Evolutionary conservation across 2,113 vertebrate genomes (phyloP).

Genomic region (Hippocampus guttulatus): DNA sequence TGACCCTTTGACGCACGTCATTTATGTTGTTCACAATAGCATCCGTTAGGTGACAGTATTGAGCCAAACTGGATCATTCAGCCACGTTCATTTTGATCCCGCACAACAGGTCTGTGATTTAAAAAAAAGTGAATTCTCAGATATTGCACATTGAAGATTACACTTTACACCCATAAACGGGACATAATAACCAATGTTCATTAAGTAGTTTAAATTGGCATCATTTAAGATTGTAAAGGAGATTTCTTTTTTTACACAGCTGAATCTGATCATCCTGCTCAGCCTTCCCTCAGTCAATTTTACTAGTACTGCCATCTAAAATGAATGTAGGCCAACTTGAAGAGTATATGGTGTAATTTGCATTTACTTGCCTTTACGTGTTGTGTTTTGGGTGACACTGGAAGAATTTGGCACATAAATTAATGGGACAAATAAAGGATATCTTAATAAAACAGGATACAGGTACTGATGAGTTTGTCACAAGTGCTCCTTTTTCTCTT

Average conservation of each 20-base stretch:
- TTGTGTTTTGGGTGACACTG: conserved; percentile 3
- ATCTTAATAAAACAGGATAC: neutral
- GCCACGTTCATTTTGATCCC: conserved; percentile 6
- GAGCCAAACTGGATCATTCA: conserved; percentile 7
- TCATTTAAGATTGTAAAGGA: no score
- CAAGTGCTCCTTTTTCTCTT: conserved; percentile 44
- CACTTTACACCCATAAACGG: no score
- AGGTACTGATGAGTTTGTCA: conserved; percentile 31
- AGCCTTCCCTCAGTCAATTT: conserved; percentile 1
- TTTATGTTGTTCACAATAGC: no score
- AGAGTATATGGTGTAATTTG: conserved; percentile 15
- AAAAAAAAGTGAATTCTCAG: conserved; percentile 7
- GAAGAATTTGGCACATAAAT: conserved; percentile 39
- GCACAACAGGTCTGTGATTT: conserved; percentile 13
- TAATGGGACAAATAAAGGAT: no score
- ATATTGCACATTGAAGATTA: no score
- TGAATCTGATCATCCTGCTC: neutral
- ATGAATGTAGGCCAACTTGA: neutral
- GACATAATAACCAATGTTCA: no score
- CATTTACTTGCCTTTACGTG: conserved; percentile 7
- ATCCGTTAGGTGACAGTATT: conserved; percentile 51
- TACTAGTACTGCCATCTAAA: neutral
- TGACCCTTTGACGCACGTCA: neutral
- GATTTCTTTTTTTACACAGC: neutral
- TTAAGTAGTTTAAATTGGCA: no score